phyloP scores from a whole-genome alignment of 1,140 invertebrate species.

The Hyles vespertilio region DNA sequence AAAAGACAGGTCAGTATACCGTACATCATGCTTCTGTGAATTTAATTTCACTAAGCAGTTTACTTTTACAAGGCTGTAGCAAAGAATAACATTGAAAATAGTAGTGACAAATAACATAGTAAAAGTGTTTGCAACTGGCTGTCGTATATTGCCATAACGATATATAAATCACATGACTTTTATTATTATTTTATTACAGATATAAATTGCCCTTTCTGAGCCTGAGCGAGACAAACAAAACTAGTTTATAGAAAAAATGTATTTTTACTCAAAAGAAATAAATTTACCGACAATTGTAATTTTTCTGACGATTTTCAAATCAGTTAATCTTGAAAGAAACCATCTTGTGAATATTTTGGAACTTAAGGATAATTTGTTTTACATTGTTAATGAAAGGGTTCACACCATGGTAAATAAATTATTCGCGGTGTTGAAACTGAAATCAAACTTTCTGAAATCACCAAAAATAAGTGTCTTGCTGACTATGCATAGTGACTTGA shows the following conservation, averaged over 20 bases:
- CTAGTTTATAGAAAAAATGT: no score
- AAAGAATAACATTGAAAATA: background rate
- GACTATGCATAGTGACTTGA: constrained; percentile 20
- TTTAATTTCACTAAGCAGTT: constrained; percentile 2
- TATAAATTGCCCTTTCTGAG: no score
- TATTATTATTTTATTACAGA: no score
- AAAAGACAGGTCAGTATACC: background rate
- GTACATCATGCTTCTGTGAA: background rate
- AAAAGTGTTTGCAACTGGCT: no score
- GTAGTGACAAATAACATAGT: background rate
- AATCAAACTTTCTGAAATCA: constrained; percentile 9
- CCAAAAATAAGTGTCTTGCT: constrained; percentile 13
- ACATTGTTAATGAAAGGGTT: constrained; percentile 16
- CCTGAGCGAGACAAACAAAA: no score
- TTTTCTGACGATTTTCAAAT: constrained; percentile 1
- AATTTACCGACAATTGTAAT: background rate
- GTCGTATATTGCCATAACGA: no score
- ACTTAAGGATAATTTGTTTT: constrained; percentile 9
- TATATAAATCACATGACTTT: no score
- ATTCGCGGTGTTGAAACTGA: constrained; percentile 18
- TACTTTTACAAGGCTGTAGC: background rate
- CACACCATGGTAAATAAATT: constrained; percentile 24
- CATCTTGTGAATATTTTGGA: constrained; percentile 11
- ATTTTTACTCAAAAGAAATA: no score
- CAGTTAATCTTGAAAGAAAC: background rate